Evolutionary conservation across 2,888 invertebrate species (phyloP).

Genomic region (Oligia latruncula): DNA sequence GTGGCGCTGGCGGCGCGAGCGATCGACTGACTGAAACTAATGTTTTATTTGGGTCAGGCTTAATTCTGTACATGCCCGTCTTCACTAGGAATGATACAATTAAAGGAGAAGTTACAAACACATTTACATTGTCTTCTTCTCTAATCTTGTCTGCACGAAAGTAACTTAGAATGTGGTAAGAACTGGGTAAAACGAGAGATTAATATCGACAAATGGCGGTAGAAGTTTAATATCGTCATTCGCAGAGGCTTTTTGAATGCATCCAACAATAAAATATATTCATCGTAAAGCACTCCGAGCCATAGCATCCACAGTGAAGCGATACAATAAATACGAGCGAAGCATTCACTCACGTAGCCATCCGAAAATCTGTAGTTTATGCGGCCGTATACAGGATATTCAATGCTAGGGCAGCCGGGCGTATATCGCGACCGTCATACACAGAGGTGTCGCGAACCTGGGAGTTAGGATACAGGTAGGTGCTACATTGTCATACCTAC

Average conservation of each 20-base stretch:
- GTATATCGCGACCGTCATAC: constrained; percentile 52
- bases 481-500: background rate
- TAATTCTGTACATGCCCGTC: constrained; percentile 13
- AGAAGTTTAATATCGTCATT: background rate
- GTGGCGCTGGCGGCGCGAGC: constrained; percentile 17
- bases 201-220: background rate
- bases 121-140: constrained; percentile 1
- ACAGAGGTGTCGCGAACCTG: constrained; percentile 46
- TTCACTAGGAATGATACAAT: constrained; percentile 18
- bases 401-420: constrained; percentile 35
- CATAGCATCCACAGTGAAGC: constrained; percentile 13
- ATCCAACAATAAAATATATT: constrained; percentile 6
- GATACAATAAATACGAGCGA: constrained; percentile 43
- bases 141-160: background rate
- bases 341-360: constrained; percentile 47
- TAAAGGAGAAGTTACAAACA: constrained; percentile 8
- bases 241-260: background rate
- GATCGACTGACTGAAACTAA: constrained; percentile 7
- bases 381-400: constrained; percentile 39
- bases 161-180: background rate
- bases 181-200: background rate
- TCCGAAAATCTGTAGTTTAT: constrained; percentile 56
- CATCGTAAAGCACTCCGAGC: constrained; percentile 9
- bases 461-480: constrained; percentile 35
- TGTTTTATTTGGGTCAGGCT: constrained; percentile 27